Base-by-base conservation (phyloP, 2,797 vertebrate genomes). In the Acipenser ruthenus region DNA sequence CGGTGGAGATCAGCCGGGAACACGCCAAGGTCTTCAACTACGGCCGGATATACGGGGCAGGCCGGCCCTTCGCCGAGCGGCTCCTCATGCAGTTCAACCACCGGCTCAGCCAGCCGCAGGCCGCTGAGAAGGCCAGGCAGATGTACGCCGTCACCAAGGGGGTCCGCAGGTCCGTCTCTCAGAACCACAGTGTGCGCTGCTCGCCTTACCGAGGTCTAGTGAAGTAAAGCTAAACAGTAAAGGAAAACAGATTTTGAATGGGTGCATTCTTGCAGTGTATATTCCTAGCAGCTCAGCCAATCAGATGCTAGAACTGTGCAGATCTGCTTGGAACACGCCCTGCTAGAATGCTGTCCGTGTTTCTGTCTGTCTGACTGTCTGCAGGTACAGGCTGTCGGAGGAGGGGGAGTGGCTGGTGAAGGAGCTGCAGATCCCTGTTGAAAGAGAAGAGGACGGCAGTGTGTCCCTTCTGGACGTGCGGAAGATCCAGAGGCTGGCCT, bases 81-180 rank as follows among this genome's bases (percentile, higher is more conserved):
- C 87, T 99, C 60, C 87, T 99, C 12, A 92, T 97, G 93, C 97
- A 99, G 86, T 99, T 99, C 78, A 99, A 99, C 84, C 97, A 99
- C 71, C 90, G 96, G 9, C 93, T 99, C 4, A 82, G 88, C 0
- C 90, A 85, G 73, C 69, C 79, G 63, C 82, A 90, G 76, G 95
- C 96, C 0, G 83, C 88, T 0, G 84, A 78, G 4, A 98, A 98
- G 75, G 97, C 97, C 69, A 86, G 74, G 75, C 92, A 94, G 82
- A 96, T 99, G 96, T 99, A 98, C 0, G 90, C 93, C 0, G 70
- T 89, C 67, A 99, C 97, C 15, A 99, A 99, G 76, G 97, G 97
- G 1, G 73, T 94, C 67, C 92, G 97, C 76, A 88, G 93, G 97
- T 98, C 81, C 63, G 76, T 67, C 10, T 55, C 58, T 37, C 23